Percentiles rank a stretch among this genome's conserved stretches.
Evolutionary conservation across 2,113 vertebrate species (phyloP).

Genomic region (Lipotes vexillifer): DNA sequence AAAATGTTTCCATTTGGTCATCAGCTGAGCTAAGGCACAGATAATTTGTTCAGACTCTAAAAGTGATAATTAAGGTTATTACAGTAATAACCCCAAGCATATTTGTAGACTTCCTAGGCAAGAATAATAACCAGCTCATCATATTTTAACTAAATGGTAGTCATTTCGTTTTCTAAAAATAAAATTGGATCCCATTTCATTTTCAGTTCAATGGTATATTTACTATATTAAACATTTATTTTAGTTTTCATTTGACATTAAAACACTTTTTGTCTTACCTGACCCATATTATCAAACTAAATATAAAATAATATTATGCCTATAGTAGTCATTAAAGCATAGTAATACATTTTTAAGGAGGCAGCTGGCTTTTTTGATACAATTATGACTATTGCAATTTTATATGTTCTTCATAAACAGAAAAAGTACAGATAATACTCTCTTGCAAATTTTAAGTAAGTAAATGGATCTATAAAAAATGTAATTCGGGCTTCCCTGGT

Average conservation of each 20-base stretch:
- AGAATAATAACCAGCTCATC: conserved; percentile 51
- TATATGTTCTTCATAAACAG: neutral
- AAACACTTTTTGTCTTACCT: neutral
- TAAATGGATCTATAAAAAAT: neutral
- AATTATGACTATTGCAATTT: neutral
- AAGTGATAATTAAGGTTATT: conserved; percentile 64
- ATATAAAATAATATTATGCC: neutral
- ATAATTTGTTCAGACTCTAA: conserved; percentile 55
- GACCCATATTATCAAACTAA: neutral
- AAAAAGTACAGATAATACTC: neutral
- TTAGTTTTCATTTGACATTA: neutral
- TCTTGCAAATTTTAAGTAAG: neutral
- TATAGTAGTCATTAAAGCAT: neutral
- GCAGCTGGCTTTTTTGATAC: neutral
- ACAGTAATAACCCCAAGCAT: conserved; percentile 25
- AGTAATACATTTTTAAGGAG: neutral
- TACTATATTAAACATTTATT: neutral
- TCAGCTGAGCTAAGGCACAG: conserved; percentile 38
- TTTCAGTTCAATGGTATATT: neutral
- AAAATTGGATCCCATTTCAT: neutral
- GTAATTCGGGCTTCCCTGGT: neutral
- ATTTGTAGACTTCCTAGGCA: conserved; percentile 25
- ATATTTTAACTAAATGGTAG: conserved; percentile 59
- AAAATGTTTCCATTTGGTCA: conserved; percentile 49
- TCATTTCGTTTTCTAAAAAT: conserved; percentile 56